Conservation (phyloP, 2,797 vertebrate genomes). For the Eleutherodactylus coqui region DNA sequence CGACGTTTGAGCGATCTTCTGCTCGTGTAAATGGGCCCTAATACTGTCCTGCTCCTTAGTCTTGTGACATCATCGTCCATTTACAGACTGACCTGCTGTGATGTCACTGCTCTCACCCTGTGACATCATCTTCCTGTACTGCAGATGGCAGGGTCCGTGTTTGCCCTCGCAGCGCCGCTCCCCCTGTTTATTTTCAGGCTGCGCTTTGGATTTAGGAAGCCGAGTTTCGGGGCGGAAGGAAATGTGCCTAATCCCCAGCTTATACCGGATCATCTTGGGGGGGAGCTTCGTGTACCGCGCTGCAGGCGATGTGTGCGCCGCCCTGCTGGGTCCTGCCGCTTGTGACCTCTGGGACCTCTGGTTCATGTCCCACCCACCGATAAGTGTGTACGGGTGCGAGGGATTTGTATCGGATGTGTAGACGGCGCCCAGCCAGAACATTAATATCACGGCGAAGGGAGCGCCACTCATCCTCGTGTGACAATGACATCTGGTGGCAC, state of each 20-base stretch:
- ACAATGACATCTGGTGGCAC: too few species aligned
- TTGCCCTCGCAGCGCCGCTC: neutral
- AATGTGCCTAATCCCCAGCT: slow-evolving; percentile 30
- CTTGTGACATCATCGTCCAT: too few species aligned
- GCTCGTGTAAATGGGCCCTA: too few species aligned
- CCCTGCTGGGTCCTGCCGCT: neutral
- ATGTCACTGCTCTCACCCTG: neutral
- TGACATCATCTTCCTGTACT: neutral
- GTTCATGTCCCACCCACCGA: too few species aligned
- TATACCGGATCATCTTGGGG: slow-evolving; percentile 34
- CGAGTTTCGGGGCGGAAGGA: neutral
- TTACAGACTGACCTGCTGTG: neutral
- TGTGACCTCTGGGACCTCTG: neutral
- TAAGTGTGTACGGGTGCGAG: too few species aligned
- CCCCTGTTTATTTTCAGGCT: neutral
- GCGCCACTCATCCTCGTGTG: too few species aligned
- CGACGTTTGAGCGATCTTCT: too few species aligned
- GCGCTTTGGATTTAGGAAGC: slow-evolving; percentile 14
- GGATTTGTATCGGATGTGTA: too few species aligned
- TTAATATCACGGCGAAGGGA: too few species aligned
- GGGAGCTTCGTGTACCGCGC: slow-evolving; percentile 4
- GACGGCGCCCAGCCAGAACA: too few species aligned
- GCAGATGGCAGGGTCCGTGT: neutral
- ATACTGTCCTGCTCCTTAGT: too few species aligned
- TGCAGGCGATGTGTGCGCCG: neutral